Conservation (phyloP, 2,888 invertebrate genomes). For the Eristalinus sepulchralis region DNA sequence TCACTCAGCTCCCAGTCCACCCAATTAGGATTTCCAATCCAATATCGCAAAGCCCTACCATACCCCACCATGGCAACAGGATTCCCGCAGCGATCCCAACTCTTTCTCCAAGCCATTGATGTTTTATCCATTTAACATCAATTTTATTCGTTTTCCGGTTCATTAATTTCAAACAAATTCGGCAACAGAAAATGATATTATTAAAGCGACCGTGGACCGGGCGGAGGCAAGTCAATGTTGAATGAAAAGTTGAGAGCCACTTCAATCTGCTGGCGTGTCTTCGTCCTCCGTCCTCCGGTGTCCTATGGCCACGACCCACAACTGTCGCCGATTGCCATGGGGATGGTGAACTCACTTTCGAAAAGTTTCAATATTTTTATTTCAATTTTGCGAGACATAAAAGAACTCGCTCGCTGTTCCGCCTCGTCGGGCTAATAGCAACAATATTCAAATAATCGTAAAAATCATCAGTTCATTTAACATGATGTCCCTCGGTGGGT, state of each 20-base stretch:
- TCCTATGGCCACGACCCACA: background rate
- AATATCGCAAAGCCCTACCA: background rate
- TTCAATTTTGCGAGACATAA: constrained; percentile 67
- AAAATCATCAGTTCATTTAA: constrained; percentile 71
- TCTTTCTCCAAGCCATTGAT: constrained; percentile 55
- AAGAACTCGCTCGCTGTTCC: constrained; percentile 65
- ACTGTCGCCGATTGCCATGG: background rate
- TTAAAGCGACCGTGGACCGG: constrained; percentile 39
- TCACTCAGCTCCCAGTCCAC: background rate
- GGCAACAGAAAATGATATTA: constrained; percentile 65
- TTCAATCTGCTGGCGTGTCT: constrained; percentile 51
- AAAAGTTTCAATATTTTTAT: constrained; percentile 68
- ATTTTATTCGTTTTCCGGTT: constrained; percentile 69
- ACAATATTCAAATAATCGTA: constrained; percentile 71
- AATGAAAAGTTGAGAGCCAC: constrained; percentile 47
- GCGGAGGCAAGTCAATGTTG: background rate
- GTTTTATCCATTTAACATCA: constrained; percentile 65
- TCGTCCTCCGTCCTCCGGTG: too few species aligned
- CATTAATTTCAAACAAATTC: constrained; percentile 69
- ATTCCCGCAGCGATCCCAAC: background rate
- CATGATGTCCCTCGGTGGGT: constrained; percentile 63
- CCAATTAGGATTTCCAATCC: background rate
- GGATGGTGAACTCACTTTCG: constrained; percentile 32
- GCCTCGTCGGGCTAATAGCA: constrained; percentile 68
- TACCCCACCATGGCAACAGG: background rate